Evolutionary conservation across 2,888 invertebrate genomes (phyloP), one percentile per base, ranked within the genome.

Genomic region (Hofmannophila pseudospretella): DNA sequence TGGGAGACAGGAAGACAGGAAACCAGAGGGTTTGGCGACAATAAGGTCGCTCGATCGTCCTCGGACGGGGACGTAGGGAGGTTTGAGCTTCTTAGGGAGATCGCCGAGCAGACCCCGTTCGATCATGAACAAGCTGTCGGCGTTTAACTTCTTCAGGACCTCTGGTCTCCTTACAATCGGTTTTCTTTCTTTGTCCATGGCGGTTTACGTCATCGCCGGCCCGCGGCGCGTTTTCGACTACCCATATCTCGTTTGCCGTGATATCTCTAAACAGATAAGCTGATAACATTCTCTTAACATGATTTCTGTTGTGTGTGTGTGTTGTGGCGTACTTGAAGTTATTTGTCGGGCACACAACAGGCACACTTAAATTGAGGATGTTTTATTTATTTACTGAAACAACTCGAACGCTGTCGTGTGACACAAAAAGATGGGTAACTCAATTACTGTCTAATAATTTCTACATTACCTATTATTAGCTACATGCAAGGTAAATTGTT

Each of bases 61-160:
- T 47, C 76, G 49, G 9, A 65, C 60, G 5, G 70, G 49, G 9
- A 67, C 59, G 19, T 55, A 47, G 41, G 55, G 68, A 13, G 82
- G 79, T 39, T 77, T 78, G 0, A 86, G 70, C 54, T 77, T 80
- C 8, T 75, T 69, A 1, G 84, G 77, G 7, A 87, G 47, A 32
- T 82, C 84, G 3, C 80, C 80, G 2, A 82, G 74, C 0, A 86
- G 61, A 10, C 85, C 82, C 13, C 85, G 54, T 49, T 86, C 87
- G 34, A 85, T 77, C 40, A 77, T 55, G n/a, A 68, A 60, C 7
- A 86, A 58, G 44, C 59, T 82, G 41, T 84, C 82, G 1, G 74
- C 63, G 51, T 79, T 85, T 8, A 84, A 63, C 51, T 84, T 86
- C 45, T 43, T 80, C 37, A 84, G 56, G 25, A 82, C 82, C 45